phyloP scores from a whole-genome alignment of 1,140 invertebrate species.

The Drosophila takahashii region DNA sequence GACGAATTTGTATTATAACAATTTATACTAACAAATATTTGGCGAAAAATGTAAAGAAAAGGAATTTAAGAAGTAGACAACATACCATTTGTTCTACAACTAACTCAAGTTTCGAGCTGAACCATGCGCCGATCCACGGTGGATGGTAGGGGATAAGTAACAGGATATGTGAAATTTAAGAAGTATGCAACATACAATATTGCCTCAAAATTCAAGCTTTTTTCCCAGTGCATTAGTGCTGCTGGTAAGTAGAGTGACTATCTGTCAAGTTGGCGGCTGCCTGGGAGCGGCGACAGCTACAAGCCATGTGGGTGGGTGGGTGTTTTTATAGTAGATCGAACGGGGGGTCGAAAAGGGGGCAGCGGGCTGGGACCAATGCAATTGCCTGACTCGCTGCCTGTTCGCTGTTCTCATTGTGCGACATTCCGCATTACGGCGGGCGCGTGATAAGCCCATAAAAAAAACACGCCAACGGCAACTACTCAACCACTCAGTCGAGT shows the following conservation, averaged over 20 bases:
- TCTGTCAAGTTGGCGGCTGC: slow-evolving; percentile 32
- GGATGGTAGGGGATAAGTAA: too few relatives aligned
- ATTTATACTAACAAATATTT: too few relatives aligned
- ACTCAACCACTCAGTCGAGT: slow-evolving; percentile 1
- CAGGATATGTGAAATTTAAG: too few relatives aligned
- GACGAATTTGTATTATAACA: too few relatives aligned
- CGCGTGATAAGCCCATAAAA: slow-evolving; percentile 60
- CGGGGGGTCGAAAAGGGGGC: background rate
- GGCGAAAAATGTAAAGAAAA: too few relatives aligned
- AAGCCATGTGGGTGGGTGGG: slow-evolving; percentile 41
- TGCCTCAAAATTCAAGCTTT: background rate
- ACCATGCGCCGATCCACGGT: too few relatives aligned
- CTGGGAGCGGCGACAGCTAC: slow-evolving; percentile 42
- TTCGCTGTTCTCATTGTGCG: slow-evolving; percentile 43
- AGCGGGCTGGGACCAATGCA: background rate
- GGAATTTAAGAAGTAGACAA: too few relatives aligned
- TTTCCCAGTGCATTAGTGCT: slow-evolving; percentile 13
- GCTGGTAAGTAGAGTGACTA: slow-evolving; percentile 29
- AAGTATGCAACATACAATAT: too few relatives aligned
- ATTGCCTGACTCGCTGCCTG: slow-evolving; percentile 32
- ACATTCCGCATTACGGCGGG: slow-evolving; percentile 45
- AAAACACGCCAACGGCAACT: slow-evolving; percentile 18
- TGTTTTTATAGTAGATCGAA: background rate
- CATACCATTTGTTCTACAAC: too few relatives aligned
- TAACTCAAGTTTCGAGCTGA: too few relatives aligned